Percentiles rank a stretch among this genome's conserved stretches.
Evolutionary conservation across 1,140 invertebrate genomes (phyloP).

Genomic region (Drosophila pruinosa): DNA sequence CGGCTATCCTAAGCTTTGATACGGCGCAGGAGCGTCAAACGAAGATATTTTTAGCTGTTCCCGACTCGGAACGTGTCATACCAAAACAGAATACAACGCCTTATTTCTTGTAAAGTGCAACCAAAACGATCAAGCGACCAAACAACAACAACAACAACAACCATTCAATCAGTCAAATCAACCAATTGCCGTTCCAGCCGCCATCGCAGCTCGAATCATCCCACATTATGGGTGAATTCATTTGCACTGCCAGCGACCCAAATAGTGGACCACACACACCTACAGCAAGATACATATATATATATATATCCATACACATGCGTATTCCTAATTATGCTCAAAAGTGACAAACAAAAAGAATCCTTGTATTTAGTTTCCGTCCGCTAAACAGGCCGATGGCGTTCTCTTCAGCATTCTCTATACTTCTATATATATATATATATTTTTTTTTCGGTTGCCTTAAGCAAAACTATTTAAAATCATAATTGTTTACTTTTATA

Average conservation of each 20-base stretch:
- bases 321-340: neutral
- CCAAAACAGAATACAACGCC: constrained; percentile 95
- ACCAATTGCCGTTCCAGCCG: neutral
- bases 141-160: neutral
- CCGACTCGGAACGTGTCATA: constrained; percentile 95
- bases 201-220: neutral
- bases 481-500: neutral
- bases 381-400: neutral
- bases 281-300: neutral
- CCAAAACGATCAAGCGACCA: neutral
- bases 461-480: neutral
- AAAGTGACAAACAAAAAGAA: neutral
- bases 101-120: constrained; percentile 93
- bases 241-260: neutral
- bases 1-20: constrained; percentile 93
- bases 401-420: neutral
- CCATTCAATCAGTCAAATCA: constrained; percentile 1
- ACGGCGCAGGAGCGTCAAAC: constrained; percentile 90
- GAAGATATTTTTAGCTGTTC: constrained; percentile 97
- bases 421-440: neutral
- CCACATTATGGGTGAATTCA: neutral
- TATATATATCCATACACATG: neutral
- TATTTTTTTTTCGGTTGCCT: neutral
- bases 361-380: neutral
- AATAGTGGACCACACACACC: neutral